Evolutionary conservation across 64 coral and sea anemone genomes (phyloP).

Genomic region (Actinia tenebrosa): DNA sequence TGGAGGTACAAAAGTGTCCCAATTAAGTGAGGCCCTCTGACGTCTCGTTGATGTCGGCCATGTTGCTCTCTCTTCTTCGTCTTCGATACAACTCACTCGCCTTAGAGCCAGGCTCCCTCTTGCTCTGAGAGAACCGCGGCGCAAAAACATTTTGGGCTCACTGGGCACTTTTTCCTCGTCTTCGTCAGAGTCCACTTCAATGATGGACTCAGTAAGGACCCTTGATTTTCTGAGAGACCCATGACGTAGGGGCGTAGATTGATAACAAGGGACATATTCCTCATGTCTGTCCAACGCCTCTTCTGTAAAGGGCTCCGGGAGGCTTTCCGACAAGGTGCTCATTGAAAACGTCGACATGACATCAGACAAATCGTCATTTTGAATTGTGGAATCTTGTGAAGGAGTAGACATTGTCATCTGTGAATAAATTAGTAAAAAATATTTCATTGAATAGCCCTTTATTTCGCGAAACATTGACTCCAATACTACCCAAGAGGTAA

Average conservation of each 20-base stretch:
- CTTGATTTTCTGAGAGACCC: background rate
- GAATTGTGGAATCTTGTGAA: background rate
- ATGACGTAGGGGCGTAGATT: background rate
- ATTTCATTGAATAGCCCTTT: background rate
- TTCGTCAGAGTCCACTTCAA: slow-evolving; percentile 10
- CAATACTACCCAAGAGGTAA: too few relatives aligned
- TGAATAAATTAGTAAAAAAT: background rate
- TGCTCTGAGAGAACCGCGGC: background rate
- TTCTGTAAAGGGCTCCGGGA: background rate
- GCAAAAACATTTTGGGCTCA: slow-evolving; percentile 13
- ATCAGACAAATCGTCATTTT: background rate
- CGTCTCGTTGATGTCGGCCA: slow-evolving; percentile 45
- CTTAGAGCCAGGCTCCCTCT: background rate
- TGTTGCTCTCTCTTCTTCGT: slow-evolving; percentile 37
- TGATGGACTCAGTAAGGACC: slow-evolving; percentile 20
- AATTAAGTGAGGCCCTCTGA: slow-evolving; percentile 53
- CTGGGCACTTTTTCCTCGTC: background rate
- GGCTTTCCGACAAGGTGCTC: slow-evolving; percentile 10
- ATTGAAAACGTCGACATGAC: background rate
- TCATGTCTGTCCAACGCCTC: background rate
- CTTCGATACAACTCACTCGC: background rate
- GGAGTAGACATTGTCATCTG: background rate
- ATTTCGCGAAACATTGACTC: too few relatives aligned
- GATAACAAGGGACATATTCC: background rate
- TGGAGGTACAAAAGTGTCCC: slow-evolving; percentile 53